A percentile compares a stretch with the other conserved stretches of the same genome.
Evolutionary conservation across 2,113 vertebrate genomes (phyloP).

Genomic region (Dissostichus mawsoni): DNA sequence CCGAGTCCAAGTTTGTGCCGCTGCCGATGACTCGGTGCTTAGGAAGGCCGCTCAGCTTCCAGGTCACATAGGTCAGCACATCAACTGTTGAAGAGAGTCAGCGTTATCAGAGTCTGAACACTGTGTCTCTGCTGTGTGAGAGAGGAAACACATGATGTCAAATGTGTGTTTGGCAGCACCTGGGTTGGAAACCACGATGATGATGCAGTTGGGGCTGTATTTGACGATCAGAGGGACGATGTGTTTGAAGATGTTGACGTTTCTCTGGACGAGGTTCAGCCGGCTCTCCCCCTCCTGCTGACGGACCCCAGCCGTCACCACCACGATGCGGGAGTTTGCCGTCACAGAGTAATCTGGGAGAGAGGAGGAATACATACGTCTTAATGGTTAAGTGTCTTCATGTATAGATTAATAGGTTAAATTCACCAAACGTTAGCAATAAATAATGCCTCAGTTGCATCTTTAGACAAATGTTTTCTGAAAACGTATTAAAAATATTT

Average conservation of each 20-base stretch:
- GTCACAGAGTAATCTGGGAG: slow-evolving; percentile 92
- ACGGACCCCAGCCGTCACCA: slow-evolving; percentile 95
- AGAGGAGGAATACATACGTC: neutral
- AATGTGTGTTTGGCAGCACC: slow-evolving; percentile 76
- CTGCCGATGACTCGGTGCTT: slow-evolving; percentile 96
- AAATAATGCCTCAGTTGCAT: too few species aligned
- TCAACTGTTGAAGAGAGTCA: slow-evolving; percentile 85
- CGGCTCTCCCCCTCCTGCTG: slow-evolving; percentile 98
- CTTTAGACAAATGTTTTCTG: too few species aligned
- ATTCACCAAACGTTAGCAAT: too few species aligned
- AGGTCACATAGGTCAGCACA: slow-evolving; percentile 95
- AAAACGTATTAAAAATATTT: too few species aligned
- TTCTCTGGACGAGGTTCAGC: slow-evolving; percentile 96
- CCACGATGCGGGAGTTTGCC: slow-evolving; percentile 93
- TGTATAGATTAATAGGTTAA: too few species aligned
- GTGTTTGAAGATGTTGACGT: slow-evolving; percentile 96
- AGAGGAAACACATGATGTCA: neutral
- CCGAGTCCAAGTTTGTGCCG: slow-evolving; percentile 96
- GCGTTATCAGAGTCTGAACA: neutral
- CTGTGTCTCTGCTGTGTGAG: neutral
- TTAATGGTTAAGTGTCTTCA: neutral
- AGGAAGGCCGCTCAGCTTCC: slow-evolving; percentile 97
- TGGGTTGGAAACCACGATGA: slow-evolving; percentile 97
- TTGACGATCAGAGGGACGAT: slow-evolving; percentile 93
- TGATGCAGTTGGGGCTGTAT: slow-evolving; percentile 92